phyloP scores from a whole-genome alignment of 2,797 vertebrate genomes.

The Pristis pectinata region DNA sequence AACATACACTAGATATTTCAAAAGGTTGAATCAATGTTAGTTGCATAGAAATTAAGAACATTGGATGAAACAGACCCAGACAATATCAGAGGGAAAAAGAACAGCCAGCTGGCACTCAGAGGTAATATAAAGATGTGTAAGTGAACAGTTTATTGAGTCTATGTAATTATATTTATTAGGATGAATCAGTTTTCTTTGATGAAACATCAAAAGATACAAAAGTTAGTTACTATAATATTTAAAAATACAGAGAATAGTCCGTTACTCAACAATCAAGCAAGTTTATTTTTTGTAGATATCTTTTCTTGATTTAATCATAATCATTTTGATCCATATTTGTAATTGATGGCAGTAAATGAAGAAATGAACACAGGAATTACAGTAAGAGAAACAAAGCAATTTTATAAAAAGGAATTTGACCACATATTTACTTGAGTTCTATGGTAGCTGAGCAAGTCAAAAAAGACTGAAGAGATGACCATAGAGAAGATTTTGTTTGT shows the following conservation, averaged over 20 bases:
- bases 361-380: neutral
- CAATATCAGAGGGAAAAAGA: neutral
- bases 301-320: neutral
- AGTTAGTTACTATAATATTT: neutral
- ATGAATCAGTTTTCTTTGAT: neutral
- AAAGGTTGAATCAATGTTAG: constrained; percentile 41
- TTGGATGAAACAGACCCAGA: constrained; percentile 11
- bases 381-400: neutral
- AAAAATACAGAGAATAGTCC: neutral
- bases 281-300: constrained; percentile 3
- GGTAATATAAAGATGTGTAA: neutral
- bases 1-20: constrained; percentile 33
- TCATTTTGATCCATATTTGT: neutral
- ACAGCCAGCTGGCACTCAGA: neutral
- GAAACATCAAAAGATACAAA: neutral
- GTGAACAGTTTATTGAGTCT: neutral
- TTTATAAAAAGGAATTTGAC: constrained; percentile 15
- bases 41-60: constrained; percentile 40
- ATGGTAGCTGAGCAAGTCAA: neutral
- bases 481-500: neutral
- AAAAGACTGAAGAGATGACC: neutral
- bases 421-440: neutral
- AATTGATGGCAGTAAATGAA: neutral
- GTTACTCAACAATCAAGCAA: no score
- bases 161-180: neutral